Evolutionary conservation across 2,113 vertebrate genomes (phyloP), one percentile per base, ranked within the genome.

Genomic region (Hippocampus zosterae): DNA sequence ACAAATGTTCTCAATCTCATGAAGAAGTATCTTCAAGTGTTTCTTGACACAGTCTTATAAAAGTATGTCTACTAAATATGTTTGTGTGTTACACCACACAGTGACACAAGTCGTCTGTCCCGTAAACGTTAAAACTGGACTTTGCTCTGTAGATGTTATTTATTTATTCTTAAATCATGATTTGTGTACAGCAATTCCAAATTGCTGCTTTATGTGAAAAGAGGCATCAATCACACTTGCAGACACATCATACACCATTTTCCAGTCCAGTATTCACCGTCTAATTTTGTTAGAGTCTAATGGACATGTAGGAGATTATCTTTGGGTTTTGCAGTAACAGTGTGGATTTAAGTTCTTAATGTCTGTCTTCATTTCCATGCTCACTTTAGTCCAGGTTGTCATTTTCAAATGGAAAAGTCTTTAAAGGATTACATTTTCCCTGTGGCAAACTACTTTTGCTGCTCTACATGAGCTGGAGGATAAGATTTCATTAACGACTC

Each of bases 281-380:
- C 23, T 65, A 65, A 65, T 65, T 46, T 65, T 65, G 23, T 46
- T 65, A 1, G 40, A 64, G 42, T 44, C 63, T 64, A 65, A 65
- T 27, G 13, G 63, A 65, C 15, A 65, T 57, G 65, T 67, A 15
- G 48, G 65, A 67, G 65, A 53, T 33, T 67, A 67, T 37, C 8
- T 52, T 53, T 12, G 65, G 27, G 55, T 50, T 33, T 67, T 40
- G 29, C 19, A 37, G 2, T 53, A 40, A 67, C 21, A 65, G 41
- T 25, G n/a, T 3, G 63, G 61, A 44, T 2, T 67, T 53, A 67
- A 67, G 19, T 52, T 29, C 10, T 67, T 29, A 2, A n/a, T 40
- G 13, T 37, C 29, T 53, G n/a, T 48, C 46, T 37, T 37, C 19
- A 37, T 53, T 67, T 53, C 11, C 12, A 37, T 53, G 50, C 50